Conservation (phyloP, 2,113 vertebrate genomes). For the Misgurnus anguillicaudatus region DNA sequence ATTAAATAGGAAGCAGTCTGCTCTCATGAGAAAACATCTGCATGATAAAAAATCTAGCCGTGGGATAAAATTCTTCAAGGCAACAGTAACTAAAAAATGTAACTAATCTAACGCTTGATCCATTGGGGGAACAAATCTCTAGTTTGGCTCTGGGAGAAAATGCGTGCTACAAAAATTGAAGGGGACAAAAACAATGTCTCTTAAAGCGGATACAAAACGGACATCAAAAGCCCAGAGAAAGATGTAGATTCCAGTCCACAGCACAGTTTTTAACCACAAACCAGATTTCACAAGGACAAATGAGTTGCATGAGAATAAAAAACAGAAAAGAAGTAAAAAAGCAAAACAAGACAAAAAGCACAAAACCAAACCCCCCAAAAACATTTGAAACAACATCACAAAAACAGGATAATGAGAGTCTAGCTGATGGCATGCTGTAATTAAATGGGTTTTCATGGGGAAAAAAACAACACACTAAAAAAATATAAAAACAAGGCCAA, state of each 20-base stretch:
- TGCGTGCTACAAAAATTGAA: conserved; percentile 2
- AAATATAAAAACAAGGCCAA: conserved; percentile 49
- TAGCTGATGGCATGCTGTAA: conserved; percentile 58
- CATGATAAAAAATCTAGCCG: conserved; percentile 7
- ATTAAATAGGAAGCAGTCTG: conserved; percentile 6
- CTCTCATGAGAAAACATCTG: conserved; percentile 43
- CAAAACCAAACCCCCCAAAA: conserved; percentile 49
- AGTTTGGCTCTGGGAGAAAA: conserved; percentile 10
- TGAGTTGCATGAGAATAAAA: conserved; percentile 28
- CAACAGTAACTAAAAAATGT: conserved; percentile 24
- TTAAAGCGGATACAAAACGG: conserved; percentile 22
- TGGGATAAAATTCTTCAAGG: conserved; percentile 11
- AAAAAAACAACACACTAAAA: conserved; percentile 35
- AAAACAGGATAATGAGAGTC: conserved; percentile 58
- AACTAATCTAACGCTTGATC: conserved; percentile 33
- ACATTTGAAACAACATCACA: conserved; percentile 59
- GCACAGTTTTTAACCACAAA: conserved; percentile 47
- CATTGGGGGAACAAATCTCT: conserved; percentile 1
- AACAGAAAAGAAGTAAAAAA: neutral
- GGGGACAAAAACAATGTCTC: conserved; percentile 41
- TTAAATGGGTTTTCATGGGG: conserved; percentile 45
- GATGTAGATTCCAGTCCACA: conserved; percentile 32
- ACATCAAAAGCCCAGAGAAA: conserved; percentile 44
- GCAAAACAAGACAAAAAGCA: conserved; percentile 28
- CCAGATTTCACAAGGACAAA: conserved; percentile 47